Evolutionary conservation across 2,797 vertebrate species (phyloP), one percentile per base, ranked within the genome.

Genomic region (Sebastes trivittatus): DNA sequence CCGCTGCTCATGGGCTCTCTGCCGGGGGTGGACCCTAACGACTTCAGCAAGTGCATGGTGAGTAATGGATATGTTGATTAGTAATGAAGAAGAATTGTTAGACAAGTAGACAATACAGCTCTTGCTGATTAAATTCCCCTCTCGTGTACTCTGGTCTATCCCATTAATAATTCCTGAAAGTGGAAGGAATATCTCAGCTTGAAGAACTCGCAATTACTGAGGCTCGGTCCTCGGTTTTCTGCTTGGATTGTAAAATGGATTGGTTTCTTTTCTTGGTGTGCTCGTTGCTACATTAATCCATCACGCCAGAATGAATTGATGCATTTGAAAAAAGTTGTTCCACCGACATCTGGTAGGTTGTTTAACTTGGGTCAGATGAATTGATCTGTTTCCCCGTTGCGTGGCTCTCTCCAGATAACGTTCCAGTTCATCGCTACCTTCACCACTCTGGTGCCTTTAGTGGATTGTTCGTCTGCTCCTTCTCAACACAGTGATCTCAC

Each of bases 41-140:
- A 99, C 93, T 99, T 99, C 90, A 99, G 98, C 95, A 99, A 99
- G 93, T 99, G 97, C 92, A 99, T 99, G 98, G 98, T 99, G 93
- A 95, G 97, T 93, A 85, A 84, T 75, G 58, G 72, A 88, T 52
- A 84, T 70, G 84, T 77, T 88, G 81, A 86, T 90, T 72, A 72
- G 79, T 80, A 88, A 89, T 88, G 81, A 91, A 88, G 72, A 89
- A 80, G 75, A 83, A 90, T 83, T 73, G 64, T 87, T 36, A 67
- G 86, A 88, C 79, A 85, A 76, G 83, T 29, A 84, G 85, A 89
- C 87, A 86, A 87, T 85, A 11, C 46, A 72, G 78, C 77, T 58
- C 52, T 30, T 25, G 52, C 78, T 87, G 81, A 91, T 91, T 93
- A 87, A 89, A 89, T 88, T 84, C 81, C 80, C 42, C 75, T 65